phyloP scores from a whole-genome alignment of 2,113 vertebrate genomes.

The Channa maculata region DNA sequence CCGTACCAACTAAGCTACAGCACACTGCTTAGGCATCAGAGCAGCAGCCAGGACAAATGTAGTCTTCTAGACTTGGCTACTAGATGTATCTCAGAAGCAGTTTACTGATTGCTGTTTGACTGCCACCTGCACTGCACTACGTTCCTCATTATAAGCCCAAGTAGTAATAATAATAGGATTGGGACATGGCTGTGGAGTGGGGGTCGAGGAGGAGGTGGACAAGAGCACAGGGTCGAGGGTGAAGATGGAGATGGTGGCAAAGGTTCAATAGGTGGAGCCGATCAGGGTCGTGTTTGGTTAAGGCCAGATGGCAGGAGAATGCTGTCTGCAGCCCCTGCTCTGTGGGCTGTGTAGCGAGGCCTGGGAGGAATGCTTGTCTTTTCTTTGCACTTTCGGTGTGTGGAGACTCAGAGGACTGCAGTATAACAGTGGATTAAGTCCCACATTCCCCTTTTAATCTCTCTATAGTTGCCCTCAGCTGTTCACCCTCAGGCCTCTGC shows the following conservation, averaged over 20 bases:
- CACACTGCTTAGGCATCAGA: too few relatives aligned
- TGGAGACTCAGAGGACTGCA: conserved; percentile 52
- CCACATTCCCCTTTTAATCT: conserved; percentile 80
- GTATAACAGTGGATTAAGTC: conserved; percentile 76
- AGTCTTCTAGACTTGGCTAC: too few relatives aligned
- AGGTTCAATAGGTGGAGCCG: not conserved
- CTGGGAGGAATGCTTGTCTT: conserved; percentile 69
- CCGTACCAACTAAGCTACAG: too few relatives aligned
- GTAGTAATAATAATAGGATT: not conserved
- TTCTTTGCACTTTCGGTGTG: conserved; percentile 60
- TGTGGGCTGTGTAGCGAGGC: conserved; percentile 32
- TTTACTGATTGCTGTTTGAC: too few relatives aligned
- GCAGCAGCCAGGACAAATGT: too few relatives aligned
- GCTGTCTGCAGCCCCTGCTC: conserved; percentile 42
- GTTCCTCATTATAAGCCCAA: too few relatives aligned
- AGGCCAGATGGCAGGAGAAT: conserved; percentile 72
- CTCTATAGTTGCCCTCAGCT: conserved; percentile 70
- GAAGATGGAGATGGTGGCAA: conserved; percentile 1
- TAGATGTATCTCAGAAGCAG: not conserved
- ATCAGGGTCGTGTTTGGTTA: conserved; percentile 62
- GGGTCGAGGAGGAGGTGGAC: not conserved
- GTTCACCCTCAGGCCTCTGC: conserved; percentile 61
- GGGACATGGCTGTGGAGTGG: not conserved
- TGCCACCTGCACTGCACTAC: not conserved
- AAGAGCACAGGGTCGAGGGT: not conserved